phyloP scores from a whole-genome alignment of 2,113 vertebrate genomes.

The Nipponia nippon region DNA sequence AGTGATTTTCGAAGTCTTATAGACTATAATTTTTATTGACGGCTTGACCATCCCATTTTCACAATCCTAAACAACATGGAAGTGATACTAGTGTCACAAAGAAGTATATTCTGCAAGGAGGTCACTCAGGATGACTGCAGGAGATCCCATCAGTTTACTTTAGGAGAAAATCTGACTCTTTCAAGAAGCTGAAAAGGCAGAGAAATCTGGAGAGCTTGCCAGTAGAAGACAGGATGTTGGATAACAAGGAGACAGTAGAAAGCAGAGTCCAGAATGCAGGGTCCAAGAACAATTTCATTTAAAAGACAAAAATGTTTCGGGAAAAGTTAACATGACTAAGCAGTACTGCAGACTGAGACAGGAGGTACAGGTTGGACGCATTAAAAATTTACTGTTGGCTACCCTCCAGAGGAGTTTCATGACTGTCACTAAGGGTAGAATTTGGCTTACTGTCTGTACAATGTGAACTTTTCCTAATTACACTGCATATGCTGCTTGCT shows the following conservation, averaged over 20 bases:
- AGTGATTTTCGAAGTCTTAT: not conserved
- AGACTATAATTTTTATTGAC: not conserved
- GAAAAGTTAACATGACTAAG: not conserved
- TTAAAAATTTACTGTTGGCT: not conserved
- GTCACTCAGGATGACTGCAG: not conserved
- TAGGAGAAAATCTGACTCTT: not conserved
- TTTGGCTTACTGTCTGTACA: not conserved
- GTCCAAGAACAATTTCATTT: not conserved
- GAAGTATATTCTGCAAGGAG: not conserved
- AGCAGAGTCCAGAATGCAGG: not conserved
- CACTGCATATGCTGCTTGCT: not conserved
- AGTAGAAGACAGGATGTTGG: not conserved
- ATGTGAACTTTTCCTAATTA: not conserved
- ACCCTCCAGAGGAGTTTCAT: not conserved
- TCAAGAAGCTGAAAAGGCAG: not conserved
- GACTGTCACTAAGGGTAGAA: not conserved
- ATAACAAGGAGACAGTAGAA: not conserved
- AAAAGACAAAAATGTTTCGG: not conserved
- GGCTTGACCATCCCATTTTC: not conserved
- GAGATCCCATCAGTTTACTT: not conserved
- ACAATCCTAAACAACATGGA: not conserved
- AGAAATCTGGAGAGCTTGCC: not conserved
- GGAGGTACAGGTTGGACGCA: not conserved
- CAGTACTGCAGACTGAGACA: not conserved
- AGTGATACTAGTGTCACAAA: not conserved